Base-by-base conservation (phyloP, 1,140 invertebrate species). In the Drosophila melanica region DNA sequence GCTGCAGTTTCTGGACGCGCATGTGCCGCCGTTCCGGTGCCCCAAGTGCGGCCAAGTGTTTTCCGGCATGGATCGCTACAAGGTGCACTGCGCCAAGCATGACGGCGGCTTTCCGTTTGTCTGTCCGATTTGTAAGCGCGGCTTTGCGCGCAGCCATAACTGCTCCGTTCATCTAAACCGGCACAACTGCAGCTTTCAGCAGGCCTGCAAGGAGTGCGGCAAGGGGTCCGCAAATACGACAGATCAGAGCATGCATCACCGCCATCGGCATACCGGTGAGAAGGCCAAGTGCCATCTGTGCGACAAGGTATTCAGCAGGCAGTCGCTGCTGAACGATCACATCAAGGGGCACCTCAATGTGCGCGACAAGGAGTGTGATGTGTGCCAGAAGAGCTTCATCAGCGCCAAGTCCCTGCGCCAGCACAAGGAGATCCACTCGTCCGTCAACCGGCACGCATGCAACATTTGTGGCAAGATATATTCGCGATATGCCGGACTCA, bases 401-500 rank as follows among this genome's bases (percentile, higher is more conserved):
- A 79, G 73, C 16, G 51, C 69, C 33, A 77, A 73, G 47, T 70
- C 80, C 39, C 42, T 85, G 23, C 47, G 60, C 1, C 77, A 79
- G n/a, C 81, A 86, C 51, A 85, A 77, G 50, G 66, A 81, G 47
- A 72, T 85, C 12, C 81, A 85, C 30, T 50, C 63, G 2, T 18
- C 45, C 9, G 39, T 75, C 37, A 79, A 82, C 20, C 75, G 67
- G 0, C 79, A 85, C 23, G 39, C 60, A 35, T 86, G 82, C 73
- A 85, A 84, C 81, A 89, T 71, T 9, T 85, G 81, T 16, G 48
- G 48, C 39, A 85, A 84, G 39, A 35, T 50, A 11, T 85, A 84
- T 18, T 65, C 70, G 8, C 77, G 80, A 39, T 60, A 80, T 30
- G 60, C 70, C 0, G 62, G 62, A 0, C 60, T 77, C 3, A 77